Conservation (phyloP, 2,797 vertebrate species). For the Sebastes taczanowskii region DNA sequence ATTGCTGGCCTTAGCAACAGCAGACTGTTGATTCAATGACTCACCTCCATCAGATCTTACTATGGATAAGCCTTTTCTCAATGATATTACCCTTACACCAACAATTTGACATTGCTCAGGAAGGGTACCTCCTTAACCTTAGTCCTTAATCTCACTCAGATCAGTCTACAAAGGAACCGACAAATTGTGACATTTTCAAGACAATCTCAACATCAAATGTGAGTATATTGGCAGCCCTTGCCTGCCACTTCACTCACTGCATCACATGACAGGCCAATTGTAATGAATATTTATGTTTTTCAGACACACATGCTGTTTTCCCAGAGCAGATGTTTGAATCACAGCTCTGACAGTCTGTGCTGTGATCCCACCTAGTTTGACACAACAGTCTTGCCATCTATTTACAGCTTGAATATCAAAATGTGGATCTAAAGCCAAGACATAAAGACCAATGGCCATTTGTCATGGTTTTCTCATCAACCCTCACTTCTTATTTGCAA, state of each 20-base stretch:
- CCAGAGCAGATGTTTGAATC: slow-evolving; percentile 64
- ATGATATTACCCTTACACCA: slow-evolving; percentile 21
- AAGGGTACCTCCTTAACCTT: neutral
- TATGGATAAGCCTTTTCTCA: slow-evolving; percentile 42
- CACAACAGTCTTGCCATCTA: slow-evolving; percentile 50
- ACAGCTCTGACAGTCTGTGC: slow-evolving; percentile 42
- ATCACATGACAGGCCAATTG: slow-evolving; percentile 17
- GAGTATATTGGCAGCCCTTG: neutral
- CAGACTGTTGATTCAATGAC: slow-evolving; percentile 66
- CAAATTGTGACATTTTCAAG: neutral
- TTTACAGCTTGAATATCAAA: slow-evolving; percentile 57
- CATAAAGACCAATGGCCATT: neutral
- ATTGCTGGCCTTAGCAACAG: slow-evolving; percentile 72
- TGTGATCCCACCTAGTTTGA: slow-evolving; percentile 61
- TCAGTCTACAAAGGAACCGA: neutral
- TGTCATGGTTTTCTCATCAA: slow-evolving; percentile 6
- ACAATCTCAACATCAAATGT: slow-evolving; percentile 22
- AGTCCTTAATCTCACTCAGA: neutral
- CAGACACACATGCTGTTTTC: slow-evolving; percentile 39
- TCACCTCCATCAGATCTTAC: slow-evolving; percentile 55
- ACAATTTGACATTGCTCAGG: neutral
- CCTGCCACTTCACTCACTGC: neutral
- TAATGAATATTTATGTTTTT: slow-evolving; percentile 36
- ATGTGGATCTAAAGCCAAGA: slow-evolving; percentile 32
- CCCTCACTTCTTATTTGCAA: neutral